Evolutionary conservation across 2,888 invertebrate genomes (phyloP), one percentile per base, ranked within the genome.

Genomic region (Thereva unica): DNA sequence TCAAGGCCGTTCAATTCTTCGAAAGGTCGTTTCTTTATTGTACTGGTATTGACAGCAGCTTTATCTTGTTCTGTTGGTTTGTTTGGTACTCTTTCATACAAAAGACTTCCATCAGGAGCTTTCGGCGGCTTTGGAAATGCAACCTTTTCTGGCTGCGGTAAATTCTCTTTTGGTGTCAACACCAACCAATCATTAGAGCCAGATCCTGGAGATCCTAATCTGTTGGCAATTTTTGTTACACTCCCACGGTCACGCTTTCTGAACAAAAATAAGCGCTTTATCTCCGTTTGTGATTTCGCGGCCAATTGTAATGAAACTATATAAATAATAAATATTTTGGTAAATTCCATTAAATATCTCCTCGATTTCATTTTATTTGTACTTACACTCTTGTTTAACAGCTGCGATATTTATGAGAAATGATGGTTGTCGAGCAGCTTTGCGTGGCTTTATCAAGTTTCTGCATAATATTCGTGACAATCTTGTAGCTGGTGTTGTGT

Each of bases 101-200:
- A 78, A 71, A 95, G 84, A 81, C 93, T 93, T 74, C 94, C 95
- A 80, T 95, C 92, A 84, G 82, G 90, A 68, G 91, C 94, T 82
- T 93, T 93, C 55, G 94, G 94, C 71, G 95, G 95, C 81, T 92
- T 91, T 64, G 95, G 95, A 83, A 93, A 95, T 75, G 91, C 91
- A 72, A 91, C 87, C 77, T 89, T 87, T 73, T 87, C 87, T 44
- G 93, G 92, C 82, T 86, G 86, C 71, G 94, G 94, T 83, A 93
- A 86, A 82, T 88, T 86, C 71, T 81, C 81, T 76, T 80, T 81
- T 61, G 80, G 80, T 70, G 81, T 81, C 42, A 81, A 74, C 67
- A 80, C 75, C 49, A 81, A 71, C 81, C 81, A 81, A 72, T 83
- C 83, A 57, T 87, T 87, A 68, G 84, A 84, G 23, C 83, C 81